Conservation (phyloP, 2,888 invertebrate species). For the Amphimallon solstitiale region DNA sequence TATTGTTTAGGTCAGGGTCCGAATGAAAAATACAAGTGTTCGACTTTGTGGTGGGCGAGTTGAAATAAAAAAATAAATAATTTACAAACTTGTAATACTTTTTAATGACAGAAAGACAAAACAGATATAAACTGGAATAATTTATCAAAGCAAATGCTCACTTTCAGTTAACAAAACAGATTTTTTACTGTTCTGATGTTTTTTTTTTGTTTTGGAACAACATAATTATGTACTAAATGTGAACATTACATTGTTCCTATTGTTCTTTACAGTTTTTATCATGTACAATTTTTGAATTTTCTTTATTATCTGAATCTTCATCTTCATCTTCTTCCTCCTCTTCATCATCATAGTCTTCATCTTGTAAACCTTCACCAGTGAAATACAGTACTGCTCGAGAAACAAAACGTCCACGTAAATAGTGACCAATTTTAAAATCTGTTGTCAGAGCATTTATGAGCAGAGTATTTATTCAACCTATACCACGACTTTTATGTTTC, state of each 20-base stretch:
- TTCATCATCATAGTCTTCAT: conserved; percentile 80
- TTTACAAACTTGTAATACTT: conserved; percentile 37
- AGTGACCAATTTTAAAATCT: conserved; percentile 99
- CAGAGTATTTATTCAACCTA: conserved; percentile 90
- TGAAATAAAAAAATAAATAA: conserved; percentile 41
- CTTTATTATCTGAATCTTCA: conserved; percentile 54
- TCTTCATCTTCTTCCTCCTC: conserved; percentile 70
- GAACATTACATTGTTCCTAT: conserved; percentile 47
- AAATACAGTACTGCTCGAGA: conserved; percentile 97
- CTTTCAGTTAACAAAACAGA: conserved; percentile 18
- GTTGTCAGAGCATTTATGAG: conserved; percentile 86
- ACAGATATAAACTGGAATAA: conserved; percentile 34
- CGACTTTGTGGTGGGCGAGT: too few species aligned
- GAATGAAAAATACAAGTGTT: too few species aligned
- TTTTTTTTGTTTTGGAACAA: conserved; percentile 7
- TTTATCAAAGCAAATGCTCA: conserved; percentile 36
- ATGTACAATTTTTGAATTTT: conserved; percentile 52
- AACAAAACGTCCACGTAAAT: conserved; percentile 94
- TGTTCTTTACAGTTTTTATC: conserved; percentile 61
- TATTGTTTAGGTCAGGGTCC: too few species aligned
- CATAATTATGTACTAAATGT: conserved; percentile 14
- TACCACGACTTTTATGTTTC: conserved; percentile 96
- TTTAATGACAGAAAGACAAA: conserved; percentile 29
- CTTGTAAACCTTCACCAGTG: conserved; percentile 82
- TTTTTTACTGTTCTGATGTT: conserved; percentile 13